These are phyloP conservation scores for Volucella inflata DNA, from an alignment of 2,888 invertebrate species.

Conservation along the genomic window DNA sequence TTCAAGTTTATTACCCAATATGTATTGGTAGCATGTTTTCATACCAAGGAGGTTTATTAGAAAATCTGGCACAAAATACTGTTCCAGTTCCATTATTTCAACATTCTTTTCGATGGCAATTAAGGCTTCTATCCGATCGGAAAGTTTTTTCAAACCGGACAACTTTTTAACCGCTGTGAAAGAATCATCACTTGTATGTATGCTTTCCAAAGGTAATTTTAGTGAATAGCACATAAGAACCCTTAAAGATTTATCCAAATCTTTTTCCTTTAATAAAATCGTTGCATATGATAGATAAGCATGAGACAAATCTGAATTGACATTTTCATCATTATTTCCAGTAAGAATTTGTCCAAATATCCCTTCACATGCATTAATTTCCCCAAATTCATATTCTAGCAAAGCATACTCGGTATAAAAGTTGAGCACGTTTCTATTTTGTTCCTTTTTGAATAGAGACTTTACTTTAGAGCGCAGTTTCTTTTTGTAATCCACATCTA, in stretches of 20 bases:
- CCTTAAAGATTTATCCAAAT: slow-evolving; percentile 76
- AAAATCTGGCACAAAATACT: slow-evolving; percentile 80
- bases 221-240: slow-evolving; percentile 78
- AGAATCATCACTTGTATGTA: slow-evolving; percentile 33
- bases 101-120: slow-evolving; percentile 77
- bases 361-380: slow-evolving; percentile 84
- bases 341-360: slow-evolving; percentile 85
- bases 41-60: slow-evolving; percentile 79
- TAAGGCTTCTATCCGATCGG: slow-evolving; percentile 75
- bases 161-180: slow-evolving; percentile 76
- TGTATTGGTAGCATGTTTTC: slow-evolving; percentile 77
- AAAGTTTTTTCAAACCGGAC: slow-evolving; percentile 76
- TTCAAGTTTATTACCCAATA: slow-evolving; percentile 76
- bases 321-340: slow-evolving; percentile 66
- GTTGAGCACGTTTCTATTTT: slow-evolving; percentile 85
- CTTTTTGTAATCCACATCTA: slow-evolving; percentile 77
- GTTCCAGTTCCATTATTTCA: slow-evolving; percentile 79
- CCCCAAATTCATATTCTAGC: slow-evolving; percentile 85
- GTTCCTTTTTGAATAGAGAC: slow-evolving; percentile 85
- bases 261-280: slow-evolving; percentile 78
- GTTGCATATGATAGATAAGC: slow-evolving; percentile 79
- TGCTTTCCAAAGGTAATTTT: slow-evolving; percentile 52
- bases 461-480: slow-evolving; percentile 84
- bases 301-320: slow-evolving; percentile 78
- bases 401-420: slow-evolving; percentile 87